These are phyloP conservation scores for Calidris pygmaea DNA, from an alignment of 2,113 vertebrate genomes.

Conservation along the genomic window DNA sequence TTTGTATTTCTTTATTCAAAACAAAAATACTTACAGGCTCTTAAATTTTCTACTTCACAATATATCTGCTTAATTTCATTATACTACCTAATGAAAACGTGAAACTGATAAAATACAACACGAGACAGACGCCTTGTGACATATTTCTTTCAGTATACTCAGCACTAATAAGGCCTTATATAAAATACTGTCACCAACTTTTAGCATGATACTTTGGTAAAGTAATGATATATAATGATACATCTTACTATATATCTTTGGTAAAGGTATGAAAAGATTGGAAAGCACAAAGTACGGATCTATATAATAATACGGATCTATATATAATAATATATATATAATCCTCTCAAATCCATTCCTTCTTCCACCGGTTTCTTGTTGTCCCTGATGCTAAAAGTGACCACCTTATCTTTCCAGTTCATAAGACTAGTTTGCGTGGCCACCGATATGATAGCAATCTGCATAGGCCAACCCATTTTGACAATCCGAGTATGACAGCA, in stretches of 20 bases:
- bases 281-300: not conserved
- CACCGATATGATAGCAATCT: not conserved
- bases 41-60: not conserved
- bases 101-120: not conserved
- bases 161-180: not conserved
- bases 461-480: not conserved
- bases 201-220: not conserved
- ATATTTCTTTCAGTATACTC: not conserved
- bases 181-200: not conserved
- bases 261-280: not conserved
- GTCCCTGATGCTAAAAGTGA: not conserved
- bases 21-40: not conserved
- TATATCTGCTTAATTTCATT: not conserved
- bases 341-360: not conserved
- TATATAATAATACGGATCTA: too few species aligned
- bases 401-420: not conserved
- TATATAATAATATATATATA: too few species aligned
- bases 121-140: not conserved
- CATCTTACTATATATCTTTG: not conserved
- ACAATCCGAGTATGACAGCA: not conserved
- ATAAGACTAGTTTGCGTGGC: not conserved
- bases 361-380: not conserved
- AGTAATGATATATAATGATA: too few species aligned
- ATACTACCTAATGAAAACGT: not conserved
- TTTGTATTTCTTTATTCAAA: not conserved